These are phyloP conservation scores for Cheilosia impressa DNA, from an alignment of 2,888 invertebrate genomes.

Conservation along the genomic window DNA sequence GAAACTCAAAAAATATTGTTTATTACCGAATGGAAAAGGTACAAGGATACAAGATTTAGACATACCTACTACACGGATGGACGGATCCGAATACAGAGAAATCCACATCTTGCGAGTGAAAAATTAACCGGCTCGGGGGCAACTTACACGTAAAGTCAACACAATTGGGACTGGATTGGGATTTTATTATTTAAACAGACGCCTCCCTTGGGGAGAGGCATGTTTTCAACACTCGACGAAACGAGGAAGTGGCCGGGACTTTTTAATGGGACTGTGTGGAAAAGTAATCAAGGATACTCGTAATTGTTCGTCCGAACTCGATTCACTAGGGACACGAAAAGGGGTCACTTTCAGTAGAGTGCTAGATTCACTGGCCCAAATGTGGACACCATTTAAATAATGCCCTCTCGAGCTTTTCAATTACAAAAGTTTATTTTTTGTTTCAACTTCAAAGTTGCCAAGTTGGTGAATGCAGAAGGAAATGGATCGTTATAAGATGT, in stretches of 20 bases:
- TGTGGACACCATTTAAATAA: conserved; percentile 35
- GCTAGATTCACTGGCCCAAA: conserved; percentile 28
- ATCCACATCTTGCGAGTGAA: conserved; percentile 24
- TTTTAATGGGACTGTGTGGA: conserved; percentile 14
- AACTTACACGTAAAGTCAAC: conserved; percentile 43
- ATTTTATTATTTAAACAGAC: conserved; percentile 59
- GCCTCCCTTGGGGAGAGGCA: conserved; percentile 6
- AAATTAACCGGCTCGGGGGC: conserved; percentile 36
- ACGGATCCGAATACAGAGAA: conserved; percentile 1
- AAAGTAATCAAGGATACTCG: conserved; percentile 10
- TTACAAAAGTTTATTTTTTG: conserved; percentile 50
- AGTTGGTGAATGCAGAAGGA: conserved; percentile 17
- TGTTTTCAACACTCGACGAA: conserved; percentile 25
- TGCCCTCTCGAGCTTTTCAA: conserved; percentile 46
- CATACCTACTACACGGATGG: background rate
- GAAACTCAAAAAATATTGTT: conserved; percentile 45
- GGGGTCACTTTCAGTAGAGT: conserved; percentile 50
- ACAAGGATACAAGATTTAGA: background rate
- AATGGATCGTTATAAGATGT: conserved; percentile 16
- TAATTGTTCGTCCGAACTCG: conserved; percentile 36
- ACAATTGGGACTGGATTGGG: conserved; percentile 53
- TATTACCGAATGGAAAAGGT: conserved; percentile 7
- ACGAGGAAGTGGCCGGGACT: conserved; percentile 5
- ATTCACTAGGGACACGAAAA: conserved; percentile 30
- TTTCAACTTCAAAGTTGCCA: conserved; percentile 36